Conservation (phyloP, 2,113 vertebrate species). For the Aptenodytes patagonicus region DNA sequence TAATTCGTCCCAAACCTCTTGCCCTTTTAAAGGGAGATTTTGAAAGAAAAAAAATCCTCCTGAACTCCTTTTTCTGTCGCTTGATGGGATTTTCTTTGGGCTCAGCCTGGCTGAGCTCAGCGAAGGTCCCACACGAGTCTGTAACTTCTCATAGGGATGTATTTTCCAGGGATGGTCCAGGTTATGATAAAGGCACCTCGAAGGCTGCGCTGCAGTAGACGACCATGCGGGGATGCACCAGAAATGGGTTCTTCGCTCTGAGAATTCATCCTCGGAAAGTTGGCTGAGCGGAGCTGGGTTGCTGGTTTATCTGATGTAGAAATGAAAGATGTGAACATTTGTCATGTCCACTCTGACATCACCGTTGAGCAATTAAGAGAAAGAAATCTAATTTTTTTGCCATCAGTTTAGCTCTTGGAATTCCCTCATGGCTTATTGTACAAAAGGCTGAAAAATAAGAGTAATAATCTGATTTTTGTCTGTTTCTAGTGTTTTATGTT, state of each 20-base stretch:
- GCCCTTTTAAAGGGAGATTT: neutral
- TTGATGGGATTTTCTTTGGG: neutral
- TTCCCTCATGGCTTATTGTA: slow-evolving; percentile 71
- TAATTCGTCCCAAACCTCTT: neutral
- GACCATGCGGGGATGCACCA: neutral
- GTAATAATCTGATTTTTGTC: slow-evolving; percentile 74
- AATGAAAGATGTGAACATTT: slow-evolving; percentile 35
- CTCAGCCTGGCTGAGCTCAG: neutral
- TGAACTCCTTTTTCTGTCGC: neutral
- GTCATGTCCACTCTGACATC: slow-evolving; percentile 55
- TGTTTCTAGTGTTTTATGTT: slow-evolving; percentile 73
- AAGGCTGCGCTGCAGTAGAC: slow-evolving; percentile 6
- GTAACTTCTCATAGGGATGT: neutral
- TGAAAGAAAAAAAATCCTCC: neutral
- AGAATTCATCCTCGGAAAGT: neutral
- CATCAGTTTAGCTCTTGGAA: slow-evolving; percentile 70
- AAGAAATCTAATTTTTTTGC: slow-evolving; percentile 70
- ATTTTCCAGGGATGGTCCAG: neutral
- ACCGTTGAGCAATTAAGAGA: slow-evolving; percentile 60
- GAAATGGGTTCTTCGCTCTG: slow-evolving; percentile 35
- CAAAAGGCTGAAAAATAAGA: slow-evolving; percentile 65
- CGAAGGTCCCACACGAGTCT: neutral
- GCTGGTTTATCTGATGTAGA: slow-evolving; percentile 24
- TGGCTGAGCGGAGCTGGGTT: slow-evolving; percentile 34
- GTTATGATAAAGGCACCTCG: neutral